Evolutionary conservation across 1,140 invertebrate genomes (phyloP).

Genomic region (Eumaeus atala): DNA sequence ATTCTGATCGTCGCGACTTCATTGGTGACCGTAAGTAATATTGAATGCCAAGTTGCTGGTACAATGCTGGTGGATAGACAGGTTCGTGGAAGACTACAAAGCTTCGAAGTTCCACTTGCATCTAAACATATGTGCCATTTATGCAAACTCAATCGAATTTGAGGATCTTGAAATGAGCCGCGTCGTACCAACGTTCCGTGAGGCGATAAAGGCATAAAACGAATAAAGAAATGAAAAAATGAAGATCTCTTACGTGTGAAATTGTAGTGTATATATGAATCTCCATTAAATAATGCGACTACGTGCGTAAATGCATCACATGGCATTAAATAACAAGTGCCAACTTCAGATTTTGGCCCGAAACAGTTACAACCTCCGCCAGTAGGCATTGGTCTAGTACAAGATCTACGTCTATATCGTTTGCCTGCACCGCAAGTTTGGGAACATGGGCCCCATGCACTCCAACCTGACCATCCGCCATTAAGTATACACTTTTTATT

Average conservation of each 20-base stretch:
- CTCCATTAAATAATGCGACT: slow-evolving; percentile 51
- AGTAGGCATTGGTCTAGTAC: slow-evolving; percentile 51
- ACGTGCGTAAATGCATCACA: slow-evolving; percentile 47
- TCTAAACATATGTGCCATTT: slow-evolving; percentile 60
- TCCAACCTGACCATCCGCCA: slow-evolving; percentile 63
- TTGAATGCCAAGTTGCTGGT: slow-evolving; percentile 47
- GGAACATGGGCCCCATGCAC: slow-evolving; percentile 56
- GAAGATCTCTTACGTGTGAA: slow-evolving; percentile 44
- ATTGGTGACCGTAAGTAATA: slow-evolving; percentile 45
- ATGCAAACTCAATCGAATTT: slow-evolving; percentile 46
- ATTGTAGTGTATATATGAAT: slow-evolving; percentile 49
- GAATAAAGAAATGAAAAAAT: slow-evolving; percentile 54
- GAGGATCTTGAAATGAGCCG: slow-evolving; percentile 33
- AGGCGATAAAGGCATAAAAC: slow-evolving; percentile 56
- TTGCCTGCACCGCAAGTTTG: slow-evolving; percentile 52
- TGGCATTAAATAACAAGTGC: slow-evolving; percentile 47
- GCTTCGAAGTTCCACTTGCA: slow-evolving; percentile 36
- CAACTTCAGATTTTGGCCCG: slow-evolving; percentile 48
- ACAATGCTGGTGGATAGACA: slow-evolving; percentile 43
- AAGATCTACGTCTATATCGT: slow-evolving; percentile 47
- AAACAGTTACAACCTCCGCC: slow-evolving; percentile 38
- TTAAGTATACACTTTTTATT: slow-evolving; percentile 40
- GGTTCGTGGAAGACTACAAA: slow-evolving; percentile 39
- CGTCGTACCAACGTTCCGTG: slow-evolving; percentile 48
- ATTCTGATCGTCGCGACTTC: slow-evolving; percentile 45